Evolutionary conservation across 2,113 vertebrate genomes (phyloP).

Genomic region (Catharus bicknelli): DNA sequence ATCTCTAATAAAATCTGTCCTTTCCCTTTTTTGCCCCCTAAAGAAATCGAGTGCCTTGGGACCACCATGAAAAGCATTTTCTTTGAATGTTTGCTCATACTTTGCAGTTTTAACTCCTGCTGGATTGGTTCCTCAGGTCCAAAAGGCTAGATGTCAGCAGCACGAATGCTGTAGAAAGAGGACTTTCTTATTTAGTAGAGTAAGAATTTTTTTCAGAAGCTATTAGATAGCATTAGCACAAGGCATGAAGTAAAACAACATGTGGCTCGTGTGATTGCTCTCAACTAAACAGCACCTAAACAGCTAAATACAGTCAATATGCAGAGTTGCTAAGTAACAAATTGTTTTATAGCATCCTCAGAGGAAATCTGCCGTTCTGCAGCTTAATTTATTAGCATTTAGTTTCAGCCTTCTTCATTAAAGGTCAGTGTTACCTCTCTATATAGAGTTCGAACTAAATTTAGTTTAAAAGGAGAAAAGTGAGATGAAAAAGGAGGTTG

Average conservation of each 20-base stretch:
- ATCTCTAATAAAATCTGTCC: not conserved
- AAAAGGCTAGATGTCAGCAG: not conserved
- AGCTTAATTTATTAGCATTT: not conserved
- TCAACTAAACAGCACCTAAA: not conserved
- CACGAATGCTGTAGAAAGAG: not conserved
- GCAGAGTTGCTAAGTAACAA: not conserved
- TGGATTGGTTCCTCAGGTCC: not conserved
- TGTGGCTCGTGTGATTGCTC: not conserved
- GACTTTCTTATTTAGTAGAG: not conserved
- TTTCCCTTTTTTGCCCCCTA: accelerated
- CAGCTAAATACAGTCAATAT: not conserved
- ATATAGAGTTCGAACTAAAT: not conserved
- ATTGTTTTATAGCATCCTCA: not conserved
- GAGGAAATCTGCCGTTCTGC: not conserved
- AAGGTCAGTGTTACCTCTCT: not conserved
- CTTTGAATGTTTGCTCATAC: not conserved
- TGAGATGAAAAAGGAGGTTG: not conserved
- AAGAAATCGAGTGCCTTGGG: not conserved
- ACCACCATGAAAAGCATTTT: not conserved
- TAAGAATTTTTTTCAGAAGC: not conserved
- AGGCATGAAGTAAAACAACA: not conserved
- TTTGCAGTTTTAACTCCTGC: not conserved
- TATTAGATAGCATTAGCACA: not conserved
- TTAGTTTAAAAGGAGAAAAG: not conserved
- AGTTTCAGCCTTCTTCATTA: not conserved